Evolutionary conservation across 2,888 invertebrate species (phyloP).

Genomic region (Dolichomitus sp.): DNA sequence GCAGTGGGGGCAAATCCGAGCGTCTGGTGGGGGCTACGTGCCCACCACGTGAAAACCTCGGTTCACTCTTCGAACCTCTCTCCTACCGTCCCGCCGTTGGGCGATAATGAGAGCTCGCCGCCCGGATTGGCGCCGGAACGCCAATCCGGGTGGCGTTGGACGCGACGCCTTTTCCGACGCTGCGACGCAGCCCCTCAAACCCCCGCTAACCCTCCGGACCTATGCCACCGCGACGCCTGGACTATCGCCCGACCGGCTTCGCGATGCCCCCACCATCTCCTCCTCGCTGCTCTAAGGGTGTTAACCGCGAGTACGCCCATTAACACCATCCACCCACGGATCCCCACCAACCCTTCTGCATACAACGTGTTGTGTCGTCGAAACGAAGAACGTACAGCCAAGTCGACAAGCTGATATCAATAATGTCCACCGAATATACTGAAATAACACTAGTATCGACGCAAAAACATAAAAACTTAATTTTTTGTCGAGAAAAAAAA

Average conservation of each 20-base stretch:
- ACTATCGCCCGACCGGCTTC: constrained; percentile 63
- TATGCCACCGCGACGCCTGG: constrained; percentile 30
- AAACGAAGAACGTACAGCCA: constrained; percentile 8
- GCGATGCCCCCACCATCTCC: constrained; percentile 62
- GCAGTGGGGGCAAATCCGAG: constrained; percentile 33
- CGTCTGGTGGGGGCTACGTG: constrained; percentile 12
- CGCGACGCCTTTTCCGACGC: constrained; percentile 87
- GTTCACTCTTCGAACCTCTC: constrained; percentile 77
- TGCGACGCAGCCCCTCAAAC: constrained; percentile 67
- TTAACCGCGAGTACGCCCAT: constrained; percentile 86
- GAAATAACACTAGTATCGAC: constrained; percentile 21
- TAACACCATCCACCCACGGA: constrained; percentile 79
- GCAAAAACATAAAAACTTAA: background rate
- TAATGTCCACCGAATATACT: constrained; percentile 9
- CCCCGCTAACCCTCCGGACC: constrained; percentile 53
- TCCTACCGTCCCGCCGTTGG: constrained; percentile 74
- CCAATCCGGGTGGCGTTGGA: constrained; percentile 86
- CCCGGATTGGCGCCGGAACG: constrained; percentile 85
- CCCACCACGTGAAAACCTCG: constrained; percentile 6
- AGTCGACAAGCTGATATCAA: constrained; percentile 20
- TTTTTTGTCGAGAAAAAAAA: background rate
- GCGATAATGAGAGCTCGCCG: constrained; percentile 85
- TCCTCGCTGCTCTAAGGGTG: constrained; percentile 78
- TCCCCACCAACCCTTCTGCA: constrained; percentile 39
- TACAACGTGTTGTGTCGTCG: constrained; percentile 42